Conservation (phyloP, 1,140 invertebrate genomes). For the Chironomus tepperi region DNA sequence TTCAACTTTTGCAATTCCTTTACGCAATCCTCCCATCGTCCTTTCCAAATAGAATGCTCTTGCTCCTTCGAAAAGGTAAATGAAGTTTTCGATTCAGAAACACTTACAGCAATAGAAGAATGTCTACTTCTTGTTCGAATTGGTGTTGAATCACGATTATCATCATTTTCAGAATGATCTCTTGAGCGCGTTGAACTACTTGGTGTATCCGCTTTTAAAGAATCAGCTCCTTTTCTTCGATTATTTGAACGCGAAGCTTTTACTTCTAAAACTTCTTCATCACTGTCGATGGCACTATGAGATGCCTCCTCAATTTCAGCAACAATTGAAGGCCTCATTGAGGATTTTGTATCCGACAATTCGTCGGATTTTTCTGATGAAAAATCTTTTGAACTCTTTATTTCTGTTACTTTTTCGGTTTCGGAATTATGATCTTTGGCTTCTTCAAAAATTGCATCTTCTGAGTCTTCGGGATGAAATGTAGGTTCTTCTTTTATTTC, state of each 20-base stretch:
- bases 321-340: neutral
- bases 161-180: conserved; percentile 16
- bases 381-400: neutral
- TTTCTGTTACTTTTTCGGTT: neutral
- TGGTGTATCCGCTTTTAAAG: neutral
- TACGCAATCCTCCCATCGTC: neutral
- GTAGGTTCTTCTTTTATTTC: neutral
- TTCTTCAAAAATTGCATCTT: neutral
- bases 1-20: neutral
- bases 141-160: conserved; percentile 8
- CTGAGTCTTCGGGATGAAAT: neutral
- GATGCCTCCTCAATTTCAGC: neutral
- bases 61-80: neutral
- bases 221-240: neutral
- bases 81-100: neutral
- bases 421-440: neutral
- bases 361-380: neutral
- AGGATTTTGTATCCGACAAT: neutral
- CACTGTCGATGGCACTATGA: neutral
- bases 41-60: conserved; percentile 12
- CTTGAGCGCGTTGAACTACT: neutral
- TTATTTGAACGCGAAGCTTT: neutral
- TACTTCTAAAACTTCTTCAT: neutral
- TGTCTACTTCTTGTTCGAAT: conserved; percentile 5
- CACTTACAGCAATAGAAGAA: neutral